Base-by-base conservation (phyloP, 2,888 invertebrate species). In the Acholoe squamosa region DNA sequence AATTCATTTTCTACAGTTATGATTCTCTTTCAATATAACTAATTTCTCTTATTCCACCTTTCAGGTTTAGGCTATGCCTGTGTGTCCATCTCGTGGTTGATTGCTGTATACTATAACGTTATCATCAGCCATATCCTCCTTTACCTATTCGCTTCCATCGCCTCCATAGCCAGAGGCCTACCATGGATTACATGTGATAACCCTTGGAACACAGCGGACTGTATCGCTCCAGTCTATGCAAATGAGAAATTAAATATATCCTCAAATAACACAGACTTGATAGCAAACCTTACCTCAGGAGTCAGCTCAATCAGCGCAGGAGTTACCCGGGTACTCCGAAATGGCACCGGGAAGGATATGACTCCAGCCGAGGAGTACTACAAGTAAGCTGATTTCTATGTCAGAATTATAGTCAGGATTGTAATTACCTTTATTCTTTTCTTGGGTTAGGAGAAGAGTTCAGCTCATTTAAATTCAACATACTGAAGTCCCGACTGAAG, bases 311-410 rank as follows among this genome's bases (percentile, higher is more conserved):
- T 52, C 28, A 34, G 43, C n/a, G 25, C 52, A 10, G 19, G 19
- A 0, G 52, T 28, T 0, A 52, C 28, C 14, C 0, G 86, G 10
- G 33, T 25, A 1, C 25, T 86, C 1, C 52, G 61, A 16, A 90
- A 90, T 71, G 90, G 86, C 1, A 86, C 91, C 0, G 89, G 77
- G n/a, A 90, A 71, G 84, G 51, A 98, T 77, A 97, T 97, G 94
- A 98, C 98, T 90, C 98, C 98, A 54, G 98, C 98, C 52, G 98
- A 98, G 96, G 98, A 98, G 96, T 99, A 98, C 96, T 99, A 98
- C 96, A 98, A 98, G 98, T 98, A 97, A 97, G 97, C 96, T 1
- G 43, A n/a, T n/a, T n/a, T n/a, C n/a, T n/a, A n/a, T n/a, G n/a
- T n/a, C n/a, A n/a, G 10, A 33, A 43, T 89, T n/a, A n/a, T n/a